phyloP scores from a whole-genome alignment of 2,888 invertebrate genomes.

The Caenorhabditis virilis region DNA sequence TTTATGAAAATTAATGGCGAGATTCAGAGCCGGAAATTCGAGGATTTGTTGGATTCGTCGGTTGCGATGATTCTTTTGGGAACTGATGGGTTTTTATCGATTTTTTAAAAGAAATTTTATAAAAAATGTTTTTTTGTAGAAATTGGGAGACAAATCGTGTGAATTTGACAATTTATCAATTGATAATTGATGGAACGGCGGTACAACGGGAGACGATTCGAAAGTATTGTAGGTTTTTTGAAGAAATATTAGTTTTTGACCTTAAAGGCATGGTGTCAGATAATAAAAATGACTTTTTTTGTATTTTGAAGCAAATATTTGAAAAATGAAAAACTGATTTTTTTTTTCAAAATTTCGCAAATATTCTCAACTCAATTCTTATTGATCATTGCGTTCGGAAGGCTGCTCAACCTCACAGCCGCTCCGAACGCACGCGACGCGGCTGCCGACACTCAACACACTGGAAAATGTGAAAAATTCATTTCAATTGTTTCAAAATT shows the following conservation, averaged over 20 bases:
- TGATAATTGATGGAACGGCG: slow-evolving; percentile 26
- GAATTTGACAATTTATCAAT: slow-evolving; percentile 8
- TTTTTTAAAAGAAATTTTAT: neutral
- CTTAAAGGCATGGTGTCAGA: no score
- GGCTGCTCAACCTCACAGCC: no score
- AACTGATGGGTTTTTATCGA: slow-evolving; percentile 8
- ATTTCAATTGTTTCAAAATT: no score
- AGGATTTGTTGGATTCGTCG: slow-evolving; percentile 18
- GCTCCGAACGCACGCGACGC: no score
- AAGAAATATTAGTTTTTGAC: no score
- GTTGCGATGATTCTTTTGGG: slow-evolving; percentile 16
- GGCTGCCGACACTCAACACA: no score
- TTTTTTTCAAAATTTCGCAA: neutral
- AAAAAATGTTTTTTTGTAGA: slow-evolving; percentile 9
- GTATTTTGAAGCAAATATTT: neutral
- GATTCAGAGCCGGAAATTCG: slow-evolving; percentile 21
- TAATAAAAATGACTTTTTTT: no score
- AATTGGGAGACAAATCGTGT: slow-evolving; percentile 19
- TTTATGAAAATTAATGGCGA: slow-evolving; percentile 35
- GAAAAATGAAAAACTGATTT: neutral
- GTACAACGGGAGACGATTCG: slow-evolving; percentile 12
- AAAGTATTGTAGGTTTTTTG: no score
- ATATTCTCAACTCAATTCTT: neutral
- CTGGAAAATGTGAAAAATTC: no score
- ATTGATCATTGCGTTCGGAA: no score